Base-by-base conservation (phyloP, 2,888 invertebrate genomes). In the Osmoderma eremita region DNA sequence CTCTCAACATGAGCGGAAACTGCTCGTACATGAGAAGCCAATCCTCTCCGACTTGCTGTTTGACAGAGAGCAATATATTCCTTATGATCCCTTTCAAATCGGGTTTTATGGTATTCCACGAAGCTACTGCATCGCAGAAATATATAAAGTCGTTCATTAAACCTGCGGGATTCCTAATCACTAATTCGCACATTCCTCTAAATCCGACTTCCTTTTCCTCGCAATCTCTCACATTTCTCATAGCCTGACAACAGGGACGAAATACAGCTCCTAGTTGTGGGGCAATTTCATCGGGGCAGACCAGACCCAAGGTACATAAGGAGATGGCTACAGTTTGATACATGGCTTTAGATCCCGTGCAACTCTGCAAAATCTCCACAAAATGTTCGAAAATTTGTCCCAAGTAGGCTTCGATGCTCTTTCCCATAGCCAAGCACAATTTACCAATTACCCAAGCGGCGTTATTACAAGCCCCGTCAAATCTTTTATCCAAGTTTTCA, bases 371-470 rank as follows among this genome's bases (percentile, higher is more conserved):
- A 70, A 97, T 98, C 75, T 92, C 89, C 73, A 98, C 93, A 72
- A 98, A 89, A 79, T 95, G 92, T 72, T 87, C 90, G 70, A 98
- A 86, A 76, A 98, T 93, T 79, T 95, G 86, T 65, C 92, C 91
- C 74, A 97, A 90, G 84, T 95, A 98, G 72, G 92, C 91, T 79
- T 92, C 91, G 82, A 98, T 98, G 76, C 94, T 95, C 69, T 89
- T 88, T 71, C 96, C 97, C 85, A 97, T 88, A 84, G 97, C 95
- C 79, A 98, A 92, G 75, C 97, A 93, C 77, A 98, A 94, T 87
- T 98, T 98, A 56, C 99, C 98, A 75, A 99, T 96, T 20, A 98
- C 98, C 99, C 99, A 99, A 0, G 98, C 98, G 38, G 99, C 98
- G 83, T 99, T 99, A 83, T 99, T 98, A 84, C 98, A 98, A 41